Conservation (phyloP, 1,140 invertebrate species). For the Sesamia nonagrioides region DNA sequence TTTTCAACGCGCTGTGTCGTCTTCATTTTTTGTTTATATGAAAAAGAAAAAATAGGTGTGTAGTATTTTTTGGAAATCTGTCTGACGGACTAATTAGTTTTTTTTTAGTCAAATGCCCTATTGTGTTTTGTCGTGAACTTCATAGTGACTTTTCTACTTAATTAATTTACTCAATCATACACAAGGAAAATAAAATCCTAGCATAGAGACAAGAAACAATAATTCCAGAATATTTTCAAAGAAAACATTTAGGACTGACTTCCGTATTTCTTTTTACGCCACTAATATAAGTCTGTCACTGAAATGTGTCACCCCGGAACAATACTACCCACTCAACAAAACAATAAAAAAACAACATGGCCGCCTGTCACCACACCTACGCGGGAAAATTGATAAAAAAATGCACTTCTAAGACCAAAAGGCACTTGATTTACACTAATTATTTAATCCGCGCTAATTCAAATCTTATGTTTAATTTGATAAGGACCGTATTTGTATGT, state of each 20-base stretch:
- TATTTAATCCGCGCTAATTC: conserved; percentile 28
- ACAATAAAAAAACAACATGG: conserved; percentile 53
- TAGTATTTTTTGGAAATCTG: too few species aligned
- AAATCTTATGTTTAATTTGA: conserved; percentile 22
- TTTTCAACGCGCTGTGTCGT: too few species aligned
- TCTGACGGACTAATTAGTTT: too few species aligned
- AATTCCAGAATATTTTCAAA: not conserved
- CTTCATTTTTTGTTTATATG: too few species aligned
- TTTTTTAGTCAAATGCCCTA: too few species aligned
- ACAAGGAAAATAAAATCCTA: too few species aligned
- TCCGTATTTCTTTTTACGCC: not conserved
- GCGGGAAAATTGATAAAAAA: conserved; percentile 23
- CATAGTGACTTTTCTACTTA: too few species aligned
- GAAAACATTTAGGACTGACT: not conserved
- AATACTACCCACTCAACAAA: conserved; percentile 45
- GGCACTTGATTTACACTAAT: conserved; percentile 50
- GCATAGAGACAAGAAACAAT: not conserved
- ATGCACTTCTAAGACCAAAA: conserved; percentile 29
- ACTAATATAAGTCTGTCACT: conserved; percentile 21
- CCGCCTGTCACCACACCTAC: conserved; percentile 31
- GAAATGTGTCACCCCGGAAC: conserved; percentile 52
- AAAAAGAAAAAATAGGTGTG: too few species aligned
- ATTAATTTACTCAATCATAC: too few species aligned
- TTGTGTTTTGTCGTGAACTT: too few species aligned
- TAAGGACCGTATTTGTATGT: conserved; percentile 42